Conservation (phyloP, 1,140 invertebrate genomes). For the Drosophila quadrilineata region DNA sequence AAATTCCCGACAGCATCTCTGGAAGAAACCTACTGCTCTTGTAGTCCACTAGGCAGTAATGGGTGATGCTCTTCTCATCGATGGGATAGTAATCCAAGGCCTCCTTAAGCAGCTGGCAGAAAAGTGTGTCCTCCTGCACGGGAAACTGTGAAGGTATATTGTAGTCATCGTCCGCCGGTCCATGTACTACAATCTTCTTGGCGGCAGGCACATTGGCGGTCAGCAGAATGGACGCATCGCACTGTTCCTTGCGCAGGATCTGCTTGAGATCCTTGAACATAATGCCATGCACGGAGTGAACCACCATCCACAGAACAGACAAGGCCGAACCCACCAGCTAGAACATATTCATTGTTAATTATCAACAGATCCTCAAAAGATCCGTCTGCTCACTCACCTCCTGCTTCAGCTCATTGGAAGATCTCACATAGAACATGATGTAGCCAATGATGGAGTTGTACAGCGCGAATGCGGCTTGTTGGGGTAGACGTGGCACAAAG, state of each 20-base stretch:
- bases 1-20: not conserved
- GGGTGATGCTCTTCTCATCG: conserved; percentile 92
- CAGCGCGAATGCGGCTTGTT: conserved; percentile 98
- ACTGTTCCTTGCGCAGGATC: conserved; percentile 98
- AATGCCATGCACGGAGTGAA: conserved; percentile 98
- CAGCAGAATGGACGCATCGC: conserved; percentile 97
- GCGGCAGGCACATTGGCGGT: conserved; percentile 99
- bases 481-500: conserved; percentile 95
- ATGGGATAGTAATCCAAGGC: conserved; percentile 99
- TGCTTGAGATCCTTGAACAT: conserved; percentile 99
- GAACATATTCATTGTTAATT: too few species aligned
- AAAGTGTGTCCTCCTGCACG: conserved; percentile 99
- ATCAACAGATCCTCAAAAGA: not conserved
- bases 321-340: conserved; percentile 94
- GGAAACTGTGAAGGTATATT: conserved; percentile 99
- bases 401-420: conserved; percentile 96
- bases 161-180: conserved; percentile 87
- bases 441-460: conserved; percentile 99
- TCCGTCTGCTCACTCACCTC: conserved; percentile 81
- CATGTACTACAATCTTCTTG: conserved; percentile 99
- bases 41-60: conserved; percentile 97
- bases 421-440: conserved; percentile 99
- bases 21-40: conserved; percentile 94
- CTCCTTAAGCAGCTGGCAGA: conserved; percentile 96
- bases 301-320: conserved; percentile 98